Conservation (phyloP, 2,888 invertebrate species). For the Campoplex capitator region DNA sequence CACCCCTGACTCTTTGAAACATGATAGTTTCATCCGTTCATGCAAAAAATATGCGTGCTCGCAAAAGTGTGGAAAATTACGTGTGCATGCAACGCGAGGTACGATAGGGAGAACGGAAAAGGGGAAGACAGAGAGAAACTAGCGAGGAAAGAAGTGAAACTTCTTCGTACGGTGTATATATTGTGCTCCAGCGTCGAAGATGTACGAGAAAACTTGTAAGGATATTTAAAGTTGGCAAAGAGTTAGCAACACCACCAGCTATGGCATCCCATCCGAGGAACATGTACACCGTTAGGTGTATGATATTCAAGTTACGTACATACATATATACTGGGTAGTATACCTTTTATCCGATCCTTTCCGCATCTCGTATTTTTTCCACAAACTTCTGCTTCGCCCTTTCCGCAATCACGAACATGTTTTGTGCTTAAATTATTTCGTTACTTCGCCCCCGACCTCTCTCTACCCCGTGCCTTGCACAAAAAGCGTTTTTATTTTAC, state of each 20-base stretch:
- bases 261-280: conserved; percentile 34
- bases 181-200: conserved; percentile 49
- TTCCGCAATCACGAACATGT: conserved; percentile 53
- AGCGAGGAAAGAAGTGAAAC: conserved; percentile 50
- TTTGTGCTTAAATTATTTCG: conserved; percentile 52
- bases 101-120: conserved; percentile 11
- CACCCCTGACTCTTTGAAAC: conserved; percentile 28
- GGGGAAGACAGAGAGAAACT: conserved; percentile 12
- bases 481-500: conserved; percentile 6
- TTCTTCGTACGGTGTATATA: conserved; percentile 30
- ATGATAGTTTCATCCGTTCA: conserved; percentile 53
- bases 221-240: conserved; percentile 64
- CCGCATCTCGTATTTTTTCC: conserved; percentile 53
- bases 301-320: conserved; percentile 19
- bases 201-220: conserved; percentile 63
- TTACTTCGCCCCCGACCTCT: conserved; percentile 11
- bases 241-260: conserved; percentile 49
- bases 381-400: conserved; percentile 44
- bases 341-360: conserved; percentile 55
- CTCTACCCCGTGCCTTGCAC: neutral
- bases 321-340: neutral
- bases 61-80: conserved; percentile 55
- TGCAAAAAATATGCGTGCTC: conserved; percentile 54
- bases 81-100: conserved; percentile 51
- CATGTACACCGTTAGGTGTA: conserved; percentile 45